phyloP scores from a whole-genome alignment of 2,113 vertebrate species.

The Motacilla tschutschensis region DNA sequence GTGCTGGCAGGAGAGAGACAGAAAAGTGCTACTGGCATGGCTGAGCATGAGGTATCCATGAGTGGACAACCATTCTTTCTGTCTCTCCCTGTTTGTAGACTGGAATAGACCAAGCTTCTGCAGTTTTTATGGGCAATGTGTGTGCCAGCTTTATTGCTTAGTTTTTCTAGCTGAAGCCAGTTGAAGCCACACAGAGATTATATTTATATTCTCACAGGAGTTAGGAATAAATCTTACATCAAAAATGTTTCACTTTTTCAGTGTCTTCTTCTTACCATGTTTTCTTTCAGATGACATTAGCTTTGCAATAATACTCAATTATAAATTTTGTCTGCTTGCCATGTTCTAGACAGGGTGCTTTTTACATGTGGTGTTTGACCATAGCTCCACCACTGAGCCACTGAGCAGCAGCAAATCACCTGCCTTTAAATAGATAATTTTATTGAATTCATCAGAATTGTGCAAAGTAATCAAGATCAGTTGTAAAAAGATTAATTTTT shows the following conservation, averaged over 20 bases:
- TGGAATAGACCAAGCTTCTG: neutral
- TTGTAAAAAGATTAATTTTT: neutral
- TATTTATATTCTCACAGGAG: neutral
- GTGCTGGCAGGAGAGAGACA: neutral
- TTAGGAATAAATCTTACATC: neutral
- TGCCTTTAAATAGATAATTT: neutral
- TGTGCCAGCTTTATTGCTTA: neutral
- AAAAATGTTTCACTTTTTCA: neutral
- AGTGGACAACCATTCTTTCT: neutral
- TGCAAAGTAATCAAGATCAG: neutral
- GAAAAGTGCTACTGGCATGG: neutral
- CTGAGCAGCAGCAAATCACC: neutral
- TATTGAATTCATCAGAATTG: neutral
- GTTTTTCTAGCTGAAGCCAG: neutral
- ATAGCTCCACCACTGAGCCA: neutral
- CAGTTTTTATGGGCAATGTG: neutral
- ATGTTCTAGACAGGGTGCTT: neutral
- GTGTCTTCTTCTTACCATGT: neutral
- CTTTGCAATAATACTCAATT: neutral
- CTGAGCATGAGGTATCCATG: neutral
- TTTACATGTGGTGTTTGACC: neutral
- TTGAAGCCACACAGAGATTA: neutral
- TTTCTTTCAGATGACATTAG: neutral
- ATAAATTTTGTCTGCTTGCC: neutral
- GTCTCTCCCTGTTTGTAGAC: neutral